Base-by-base conservation (phyloP, 2,888 invertebrate species). In the Palloptera scutellata region DNA sequence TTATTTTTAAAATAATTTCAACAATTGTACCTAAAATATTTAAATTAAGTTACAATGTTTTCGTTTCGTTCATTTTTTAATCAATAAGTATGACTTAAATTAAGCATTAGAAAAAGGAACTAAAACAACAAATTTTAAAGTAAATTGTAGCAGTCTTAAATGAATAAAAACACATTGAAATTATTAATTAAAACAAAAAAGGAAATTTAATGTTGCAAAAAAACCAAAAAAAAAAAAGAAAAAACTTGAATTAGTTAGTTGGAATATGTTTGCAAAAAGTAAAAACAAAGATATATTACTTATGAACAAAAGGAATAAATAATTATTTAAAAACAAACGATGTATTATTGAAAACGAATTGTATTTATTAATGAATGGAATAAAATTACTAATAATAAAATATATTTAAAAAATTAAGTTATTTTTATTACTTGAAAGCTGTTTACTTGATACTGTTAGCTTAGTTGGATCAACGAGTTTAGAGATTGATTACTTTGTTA, bases 321-420 rank as follows among this genome's bases (percentile, higher is more conserved):
- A 45, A 59, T 59, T 52, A 59, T 43, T 30, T 30, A 30, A 17
- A 64, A 54, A 53, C 30, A 51, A 62, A 64, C n/a, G 43, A 64
- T 41, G 41, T 64, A 61, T 57, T 71, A 73, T 71, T 70, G 71
- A 73, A 48, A 73, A 71, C 70, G 72, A 73, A 73, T 70, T 73
- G 73, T 73, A 72, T 71, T 72, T 73, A 73, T 73, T 73, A 72
- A 73, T 72, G 73, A 72, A 70, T 71, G 68, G 67, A 70, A 66
- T 70, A 72, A 66, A 68, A 71, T 72, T 64, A 69, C 64, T 57
- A 66, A 51, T 48, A 45, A 61, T 51, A 66, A 57, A 66, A 68
- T 62, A 3, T 52, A 17, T 55, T 55, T 20, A 42, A 42, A 61
- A 59, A 61, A 55, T 53, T 51, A 52, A 20, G 40, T 5, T 8